Percentiles rank a stretch among this genome's conserved stretches.
phyloP scores from a whole-genome alignment of 2,797 vertebrate genomes.

The Falco cherrug region DNA sequence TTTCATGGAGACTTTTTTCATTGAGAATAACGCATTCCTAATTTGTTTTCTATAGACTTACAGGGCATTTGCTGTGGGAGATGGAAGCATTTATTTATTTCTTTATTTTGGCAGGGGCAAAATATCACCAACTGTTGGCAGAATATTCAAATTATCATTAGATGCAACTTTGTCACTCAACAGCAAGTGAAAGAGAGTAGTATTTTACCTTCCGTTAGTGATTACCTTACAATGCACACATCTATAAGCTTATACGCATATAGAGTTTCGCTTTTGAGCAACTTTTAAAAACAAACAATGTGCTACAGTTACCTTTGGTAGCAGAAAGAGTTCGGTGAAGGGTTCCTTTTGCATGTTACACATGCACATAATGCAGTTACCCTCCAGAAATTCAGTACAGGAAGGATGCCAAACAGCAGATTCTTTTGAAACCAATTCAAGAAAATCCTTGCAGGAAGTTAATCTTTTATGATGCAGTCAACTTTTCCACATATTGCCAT shows the following conservation, averaged over 20 bases:
- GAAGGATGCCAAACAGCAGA: slow-evolving; percentile 43
- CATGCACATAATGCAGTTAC: slow-evolving; percentile 15
- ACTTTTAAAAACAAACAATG: neutral
- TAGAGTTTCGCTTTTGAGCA: neutral
- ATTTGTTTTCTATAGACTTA: slow-evolving; percentile 78
- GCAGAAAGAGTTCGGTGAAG: neutral
- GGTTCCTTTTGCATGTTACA: slow-evolving; percentile 19
- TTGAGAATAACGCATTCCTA: slow-evolving; percentile 70
- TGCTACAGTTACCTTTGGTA: neutral
- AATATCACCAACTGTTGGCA: neutral
- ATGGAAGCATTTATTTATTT: neutral
- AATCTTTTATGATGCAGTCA: slow-evolving; percentile 42
- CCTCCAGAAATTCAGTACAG: slow-evolving; percentile 40
- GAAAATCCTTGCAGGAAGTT: slow-evolving; percentile 48
- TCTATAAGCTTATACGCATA: neutral
- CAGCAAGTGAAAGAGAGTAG: neutral
- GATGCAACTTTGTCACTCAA: neutral
- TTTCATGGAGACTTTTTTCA: slow-evolving; percentile 70
- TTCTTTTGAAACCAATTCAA: slow-evolving; percentile 52
- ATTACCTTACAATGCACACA: neutral
- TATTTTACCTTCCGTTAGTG: neutral
- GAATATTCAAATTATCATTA: slow-evolving; percentile 28
- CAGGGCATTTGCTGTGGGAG: slow-evolving; percentile 10
- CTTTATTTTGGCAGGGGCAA: neutral
- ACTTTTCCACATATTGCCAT: slow-evolving; percentile 6